phyloP scores from a whole-genome alignment of 2,797 vertebrate species.

The Petrocephalus sullivani region DNA sequence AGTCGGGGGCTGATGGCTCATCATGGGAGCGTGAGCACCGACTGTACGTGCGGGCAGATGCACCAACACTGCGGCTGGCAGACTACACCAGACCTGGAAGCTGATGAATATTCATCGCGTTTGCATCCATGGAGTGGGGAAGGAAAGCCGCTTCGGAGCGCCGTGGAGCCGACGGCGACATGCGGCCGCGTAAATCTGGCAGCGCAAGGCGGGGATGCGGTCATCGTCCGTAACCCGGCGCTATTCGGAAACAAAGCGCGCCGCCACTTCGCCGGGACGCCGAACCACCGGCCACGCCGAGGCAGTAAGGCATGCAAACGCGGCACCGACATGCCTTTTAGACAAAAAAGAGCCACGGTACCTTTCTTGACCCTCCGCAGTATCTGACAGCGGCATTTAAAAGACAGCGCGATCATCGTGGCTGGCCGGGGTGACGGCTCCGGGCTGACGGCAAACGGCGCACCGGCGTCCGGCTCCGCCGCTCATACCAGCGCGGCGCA shows the following conservation, averaged over 20 bases:
- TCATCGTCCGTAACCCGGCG: neutral
- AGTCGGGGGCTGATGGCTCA: neutral
- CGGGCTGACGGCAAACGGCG: neutral
- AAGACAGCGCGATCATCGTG: constrained; percentile 7
- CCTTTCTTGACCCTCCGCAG: constrained; percentile 16
- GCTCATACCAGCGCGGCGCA: neutral
- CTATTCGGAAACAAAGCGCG: neutral
- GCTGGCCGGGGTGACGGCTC: neutral
- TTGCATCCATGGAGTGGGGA: neutral
- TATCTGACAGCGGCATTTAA: constrained; percentile 19
- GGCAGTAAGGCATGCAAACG: neutral
- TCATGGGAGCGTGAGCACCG: neutral
- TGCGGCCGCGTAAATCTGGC: neutral
- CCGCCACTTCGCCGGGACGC: neutral
- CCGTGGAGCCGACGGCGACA: neutral
- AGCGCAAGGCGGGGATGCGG: neutral
- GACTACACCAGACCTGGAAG: neutral
- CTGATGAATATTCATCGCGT: constrained; percentile 1
- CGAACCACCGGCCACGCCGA: neutral
- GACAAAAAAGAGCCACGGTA: neutral
- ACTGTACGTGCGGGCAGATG: neutral
- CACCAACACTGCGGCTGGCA: constrained; percentile 1
- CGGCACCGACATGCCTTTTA: neutral
- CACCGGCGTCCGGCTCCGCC: neutral
- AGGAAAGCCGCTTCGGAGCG: neutral